These are phyloP conservation scores for Pseudopipra pipra DNA, from an alignment of 2,113 vertebrate species.

Conservation along the genomic window DNA sequence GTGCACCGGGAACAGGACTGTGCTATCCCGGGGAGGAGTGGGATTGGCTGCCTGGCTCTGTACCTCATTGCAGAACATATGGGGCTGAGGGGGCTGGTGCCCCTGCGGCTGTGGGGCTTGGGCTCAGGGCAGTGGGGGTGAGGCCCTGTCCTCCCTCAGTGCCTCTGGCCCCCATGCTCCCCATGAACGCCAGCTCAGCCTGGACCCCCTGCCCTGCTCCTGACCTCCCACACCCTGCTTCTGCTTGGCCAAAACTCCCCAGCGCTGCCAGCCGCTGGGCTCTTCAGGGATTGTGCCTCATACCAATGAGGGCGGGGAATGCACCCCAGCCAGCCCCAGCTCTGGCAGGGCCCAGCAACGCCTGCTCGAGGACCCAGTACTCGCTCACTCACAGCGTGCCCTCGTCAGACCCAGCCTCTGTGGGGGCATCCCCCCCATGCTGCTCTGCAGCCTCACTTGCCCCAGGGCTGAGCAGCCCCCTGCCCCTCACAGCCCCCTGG, in stretches of 20 bases:
- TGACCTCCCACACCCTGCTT: not conserved
- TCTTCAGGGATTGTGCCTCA: slow-evolving; percentile 1
- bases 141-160: not conserved
- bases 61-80: not conserved
- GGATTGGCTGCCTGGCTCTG: not conserved
- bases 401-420: rapidly evolving
- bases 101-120: rapidly evolving
- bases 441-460: not conserved
- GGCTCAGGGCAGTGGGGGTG: not conserved
- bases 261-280: not conserved
- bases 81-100: too few relatives aligned
- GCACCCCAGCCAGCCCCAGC: not conserved
- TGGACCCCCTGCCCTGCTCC: not conserved
- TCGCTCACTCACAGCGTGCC: not conserved
- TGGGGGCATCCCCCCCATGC: not conserved
- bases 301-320: not conserved
- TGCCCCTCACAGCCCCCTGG: not conserved
- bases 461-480: not conserved
- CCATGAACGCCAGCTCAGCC: rapidly evolving
- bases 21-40: not conserved
- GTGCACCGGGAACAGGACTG: not conserved
- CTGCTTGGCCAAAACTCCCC: slow-evolving; percentile 9
- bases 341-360: not conserved
- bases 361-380: not conserved
- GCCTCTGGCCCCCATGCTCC: not conserved